phyloP scores from a whole-genome alignment of 92 coral and sea anemone genomes.

The Desmophyllum pertusum region DNA sequence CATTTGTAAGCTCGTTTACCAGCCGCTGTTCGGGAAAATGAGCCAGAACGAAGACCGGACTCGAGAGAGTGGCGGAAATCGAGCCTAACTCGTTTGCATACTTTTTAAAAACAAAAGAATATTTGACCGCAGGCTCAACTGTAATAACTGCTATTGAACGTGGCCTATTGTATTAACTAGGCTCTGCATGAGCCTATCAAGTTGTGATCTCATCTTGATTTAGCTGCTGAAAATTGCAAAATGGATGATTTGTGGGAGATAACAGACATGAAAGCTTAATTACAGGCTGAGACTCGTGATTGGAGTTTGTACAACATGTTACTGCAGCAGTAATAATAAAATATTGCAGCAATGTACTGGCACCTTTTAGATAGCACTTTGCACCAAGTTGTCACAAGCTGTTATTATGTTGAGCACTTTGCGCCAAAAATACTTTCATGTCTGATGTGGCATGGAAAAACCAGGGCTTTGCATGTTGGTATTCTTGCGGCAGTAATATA shows the following conservation, averaged over 20 bases:
- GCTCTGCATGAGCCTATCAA: no score
- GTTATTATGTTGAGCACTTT: not conserved
- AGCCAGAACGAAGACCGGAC: no score
- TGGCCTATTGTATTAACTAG: no score
- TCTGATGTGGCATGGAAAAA: not conserved
- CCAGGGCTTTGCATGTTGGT: slow-evolving; percentile 27
- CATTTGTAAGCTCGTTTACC: no score
- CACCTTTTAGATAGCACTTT: not conserved
- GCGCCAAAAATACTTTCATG: not conserved
- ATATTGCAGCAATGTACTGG: not conserved
- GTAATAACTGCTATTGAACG: no score
- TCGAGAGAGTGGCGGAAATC: no score
- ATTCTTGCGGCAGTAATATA: not conserved
- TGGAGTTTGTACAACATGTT: not conserved
- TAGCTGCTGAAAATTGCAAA: not conserved
- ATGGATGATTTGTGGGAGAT: not conserved
- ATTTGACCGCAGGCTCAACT: no score
- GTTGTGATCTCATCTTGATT: not conserved
- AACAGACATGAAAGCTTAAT: not conserved
- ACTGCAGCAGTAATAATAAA: not conserved
- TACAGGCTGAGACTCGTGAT: not conserved
- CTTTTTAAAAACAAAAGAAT: no score
- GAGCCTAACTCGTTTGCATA: no score
- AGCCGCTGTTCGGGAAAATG: no score
- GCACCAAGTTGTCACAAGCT: not conserved